These are phyloP conservation scores for Andrena cerasifolii DNA, from an alignment of 1,140 invertebrate genomes.

Conservation along the genomic window DNA sequence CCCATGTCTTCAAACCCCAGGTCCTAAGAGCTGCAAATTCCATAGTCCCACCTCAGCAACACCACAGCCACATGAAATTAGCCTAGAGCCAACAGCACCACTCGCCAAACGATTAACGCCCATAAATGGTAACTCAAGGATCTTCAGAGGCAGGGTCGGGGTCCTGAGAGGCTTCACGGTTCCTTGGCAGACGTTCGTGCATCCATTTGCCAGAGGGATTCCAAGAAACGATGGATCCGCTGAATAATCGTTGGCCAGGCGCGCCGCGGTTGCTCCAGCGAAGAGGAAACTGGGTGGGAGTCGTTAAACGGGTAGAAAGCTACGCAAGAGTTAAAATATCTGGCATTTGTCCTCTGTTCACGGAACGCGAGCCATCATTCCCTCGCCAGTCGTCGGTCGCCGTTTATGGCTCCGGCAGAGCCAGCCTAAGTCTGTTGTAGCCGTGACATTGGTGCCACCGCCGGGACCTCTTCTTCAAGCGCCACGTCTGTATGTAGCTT, in stretches of 20 bases:
- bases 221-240: not conserved
- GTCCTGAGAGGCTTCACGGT: not conserved
- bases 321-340: not conserved
- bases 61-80: no score
- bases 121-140: not conserved
- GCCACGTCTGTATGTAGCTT: constrained; percentile 16
- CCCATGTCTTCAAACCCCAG: no score
- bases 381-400: not conserved
- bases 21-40: no score
- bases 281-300: not conserved
- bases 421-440: no score
- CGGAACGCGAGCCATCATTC: not conserved
- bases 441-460: no score
- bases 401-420: not conserved
- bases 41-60: no score
- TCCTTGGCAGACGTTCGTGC: no score
- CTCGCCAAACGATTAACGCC: not conserved
- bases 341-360: not conserved
- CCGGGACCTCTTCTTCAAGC: not conserved
- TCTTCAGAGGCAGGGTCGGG: not conserved
- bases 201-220: not conserved
- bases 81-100: no score
- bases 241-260: not conserved
- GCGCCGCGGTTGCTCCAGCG: not conserved
- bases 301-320: constrained; percentile 1